Evolutionary conservation across 2,113 vertebrate genomes (phyloP).

Genomic region (Phylloscopus whistleri): DNA sequence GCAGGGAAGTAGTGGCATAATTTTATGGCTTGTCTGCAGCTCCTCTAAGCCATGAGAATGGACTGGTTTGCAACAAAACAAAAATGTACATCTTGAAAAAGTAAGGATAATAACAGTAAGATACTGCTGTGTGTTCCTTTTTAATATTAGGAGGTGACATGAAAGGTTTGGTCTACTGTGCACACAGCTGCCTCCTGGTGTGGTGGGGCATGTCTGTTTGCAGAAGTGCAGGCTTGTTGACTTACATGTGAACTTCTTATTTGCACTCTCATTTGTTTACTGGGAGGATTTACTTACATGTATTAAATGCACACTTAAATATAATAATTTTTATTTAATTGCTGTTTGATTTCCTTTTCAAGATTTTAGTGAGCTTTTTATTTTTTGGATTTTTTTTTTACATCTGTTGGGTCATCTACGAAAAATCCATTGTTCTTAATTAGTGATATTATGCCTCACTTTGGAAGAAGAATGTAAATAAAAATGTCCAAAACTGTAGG

Average conservation of each 20-base stretch:
- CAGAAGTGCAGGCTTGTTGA: not conserved
- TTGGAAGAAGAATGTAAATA: not conserved
- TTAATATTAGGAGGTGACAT: not conserved
- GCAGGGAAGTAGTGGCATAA: not conserved
- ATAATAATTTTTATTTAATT: not conserved
- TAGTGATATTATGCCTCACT: not conserved
- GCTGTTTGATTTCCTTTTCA: not conserved
- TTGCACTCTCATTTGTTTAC: not conserved
- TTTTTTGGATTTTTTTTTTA: no score
- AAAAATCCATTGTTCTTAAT: not conserved
- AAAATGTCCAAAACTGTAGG: not conserved
- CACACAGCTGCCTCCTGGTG: not conserved
- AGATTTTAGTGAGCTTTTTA: not conserved
- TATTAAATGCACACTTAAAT: not conserved
- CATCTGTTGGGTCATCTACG: not conserved
- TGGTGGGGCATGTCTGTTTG: not conserved
- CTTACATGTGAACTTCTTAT: not conserved
- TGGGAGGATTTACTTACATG: not conserved
- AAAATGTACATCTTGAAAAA: not conserved
- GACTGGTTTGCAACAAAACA: not conserved
- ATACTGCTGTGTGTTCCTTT: not conserved
- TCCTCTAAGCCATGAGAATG: not conserved
- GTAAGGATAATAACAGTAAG: not conserved
- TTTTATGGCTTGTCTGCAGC: not conserved
- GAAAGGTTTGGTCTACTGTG: not conserved